A percentile compares a stretch with the other conserved stretches of the same genome.
Evolutionary conservation across 1,140 invertebrate species (phyloP).

Genomic region (Phymastichus coffea): DNA sequence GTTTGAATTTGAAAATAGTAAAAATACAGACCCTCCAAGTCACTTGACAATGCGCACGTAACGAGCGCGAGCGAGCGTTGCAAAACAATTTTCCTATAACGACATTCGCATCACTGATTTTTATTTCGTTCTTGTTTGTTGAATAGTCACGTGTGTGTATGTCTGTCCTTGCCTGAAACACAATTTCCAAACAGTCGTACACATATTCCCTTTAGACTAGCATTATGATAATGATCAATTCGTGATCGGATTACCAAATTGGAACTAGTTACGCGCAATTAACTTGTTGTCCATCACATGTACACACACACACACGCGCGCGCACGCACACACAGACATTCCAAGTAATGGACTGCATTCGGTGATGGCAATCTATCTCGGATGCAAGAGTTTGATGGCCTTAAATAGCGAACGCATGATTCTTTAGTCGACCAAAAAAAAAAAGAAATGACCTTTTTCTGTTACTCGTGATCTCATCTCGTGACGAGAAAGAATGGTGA

Average conservation of each 20-base stretch:
- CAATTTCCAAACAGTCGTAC: background rate
- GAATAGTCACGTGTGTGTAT: too few relatives aligned
- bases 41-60: too few relatives aligned
- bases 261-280: constrained; percentile 18
- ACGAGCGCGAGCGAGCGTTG: too few relatives aligned
- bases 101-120: too few relatives aligned
- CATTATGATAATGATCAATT: constrained; percentile 22
- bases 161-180: too few relatives aligned
- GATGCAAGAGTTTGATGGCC: constrained; percentile 6
- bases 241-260: constrained; percentile 19
- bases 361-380: constrained; percentile 1
- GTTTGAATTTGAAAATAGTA: too few relatives aligned
- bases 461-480: too few relatives aligned
- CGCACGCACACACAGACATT: background rate
- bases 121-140: background rate
- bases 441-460: too few relatives aligned
- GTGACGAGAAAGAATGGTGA: too few relatives aligned
- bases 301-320: background rate
- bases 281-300: constrained; percentile 17
- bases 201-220: background rate
- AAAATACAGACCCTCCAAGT: too few relatives aligned
- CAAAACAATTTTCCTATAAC: too few relatives aligned
- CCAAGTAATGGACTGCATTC: background rate
- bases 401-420: constrained; percentile 11
- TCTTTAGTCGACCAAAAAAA: too few relatives aligned